These are phyloP conservation scores for Amiota minor DNA, from an alignment of 2,888 invertebrate species.

Conservation along the genomic window DNA sequence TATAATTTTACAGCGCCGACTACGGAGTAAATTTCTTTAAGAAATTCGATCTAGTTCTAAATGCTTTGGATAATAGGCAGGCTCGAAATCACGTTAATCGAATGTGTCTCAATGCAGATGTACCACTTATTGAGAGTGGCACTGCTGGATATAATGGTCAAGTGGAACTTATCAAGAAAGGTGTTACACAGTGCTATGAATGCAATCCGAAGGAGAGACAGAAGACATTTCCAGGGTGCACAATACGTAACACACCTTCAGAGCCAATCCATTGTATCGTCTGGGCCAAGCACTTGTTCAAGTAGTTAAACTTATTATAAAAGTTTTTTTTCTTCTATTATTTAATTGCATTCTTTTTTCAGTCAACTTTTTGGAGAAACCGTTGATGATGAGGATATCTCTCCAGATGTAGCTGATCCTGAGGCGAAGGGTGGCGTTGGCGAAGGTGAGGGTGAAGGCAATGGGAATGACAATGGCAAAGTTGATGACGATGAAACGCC, in stretches of 20 bases:
- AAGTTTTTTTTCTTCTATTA: neutral
- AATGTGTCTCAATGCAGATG: constrained; percentile 95
- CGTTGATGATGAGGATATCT: constrained; percentile 97
- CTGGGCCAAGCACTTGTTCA: constrained; percentile 99
- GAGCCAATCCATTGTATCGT: constrained; percentile 99
- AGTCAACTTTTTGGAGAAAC: constrained; percentile 98
- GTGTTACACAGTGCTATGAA: constrained; percentile 95
- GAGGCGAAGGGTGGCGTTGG: constrained; percentile 78
- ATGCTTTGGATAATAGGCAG: constrained; percentile 96
- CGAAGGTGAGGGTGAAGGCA: constrained; percentile 30
- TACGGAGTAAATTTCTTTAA: constrained; percentile 94
- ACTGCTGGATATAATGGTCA: constrained; percentile 98
- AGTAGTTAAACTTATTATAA: constrained; percentile 77
- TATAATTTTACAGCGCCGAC: constrained; percentile 80
- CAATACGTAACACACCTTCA: constrained; percentile 98
- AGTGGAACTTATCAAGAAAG: constrained; percentile 90
- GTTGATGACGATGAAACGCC: constrained; percentile 77
- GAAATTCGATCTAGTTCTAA: constrained; percentile 92
- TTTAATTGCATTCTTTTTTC: constrained; percentile 27
- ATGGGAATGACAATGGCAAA: constrained; percentile 72
- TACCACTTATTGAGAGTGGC: constrained; percentile 97
- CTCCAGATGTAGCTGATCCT: constrained; percentile 96
- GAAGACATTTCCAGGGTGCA: constrained; percentile 97
- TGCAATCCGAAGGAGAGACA: constrained; percentile 93
- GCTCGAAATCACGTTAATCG: constrained; percentile 99